Evolutionary conservation across 2,113 vertebrate species (phyloP).

Genomic region (Myxocyprinus asiaticus): DNA sequence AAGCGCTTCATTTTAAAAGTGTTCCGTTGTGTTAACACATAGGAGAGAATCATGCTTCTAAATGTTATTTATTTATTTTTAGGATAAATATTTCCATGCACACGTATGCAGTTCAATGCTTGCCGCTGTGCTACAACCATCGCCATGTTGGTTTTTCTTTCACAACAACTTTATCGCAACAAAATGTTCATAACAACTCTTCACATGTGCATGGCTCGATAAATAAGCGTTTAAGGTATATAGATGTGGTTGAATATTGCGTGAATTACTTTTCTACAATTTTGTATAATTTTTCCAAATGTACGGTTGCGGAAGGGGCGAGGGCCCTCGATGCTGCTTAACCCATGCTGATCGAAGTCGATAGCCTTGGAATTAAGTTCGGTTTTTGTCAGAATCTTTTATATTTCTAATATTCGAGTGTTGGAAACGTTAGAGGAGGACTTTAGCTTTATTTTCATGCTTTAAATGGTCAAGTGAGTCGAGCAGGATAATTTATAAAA

Average conservation of each 20-base stretch:
- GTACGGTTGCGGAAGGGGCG: slow-evolving; percentile 74
- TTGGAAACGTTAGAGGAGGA: slow-evolving; percentile 58
- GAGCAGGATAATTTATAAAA: slow-evolving; percentile 80
- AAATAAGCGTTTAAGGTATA: slow-evolving; percentile 54
- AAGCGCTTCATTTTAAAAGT: not conserved
- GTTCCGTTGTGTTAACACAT: slow-evolving; percentile 10
- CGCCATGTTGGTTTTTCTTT: slow-evolving; percentile 87
- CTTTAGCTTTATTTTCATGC: slow-evolving; percentile 81
- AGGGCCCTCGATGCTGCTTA: slow-evolving; percentile 70
- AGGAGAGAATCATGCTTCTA: slow-evolving; percentile 52
- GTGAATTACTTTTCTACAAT: slow-evolving; percentile 51
- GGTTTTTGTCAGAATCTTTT: slow-evolving; percentile 45
- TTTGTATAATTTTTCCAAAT: slow-evolving; percentile 64
- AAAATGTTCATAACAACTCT: slow-evolving; percentile 65
- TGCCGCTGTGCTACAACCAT: slow-evolving; percentile 63
- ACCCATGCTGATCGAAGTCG: slow-evolving; percentile 59
- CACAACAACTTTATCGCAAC: slow-evolving; percentile 50
- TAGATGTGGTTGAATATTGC: slow-evolving; percentile 1
- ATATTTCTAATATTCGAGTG: slow-evolving; percentile 21
- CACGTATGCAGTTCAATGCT: slow-evolving; percentile 80
- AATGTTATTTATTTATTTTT: slow-evolving; percentile 69
- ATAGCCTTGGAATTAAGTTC: slow-evolving; percentile 71
- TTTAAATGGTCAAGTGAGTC: slow-evolving; percentile 61
- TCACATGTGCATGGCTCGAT: slow-evolving; percentile 48
- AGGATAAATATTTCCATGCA: slow-evolving; percentile 78